Conservation (phyloP, 2,888 invertebrate genomes). For the Xylocampa areola region DNA sequence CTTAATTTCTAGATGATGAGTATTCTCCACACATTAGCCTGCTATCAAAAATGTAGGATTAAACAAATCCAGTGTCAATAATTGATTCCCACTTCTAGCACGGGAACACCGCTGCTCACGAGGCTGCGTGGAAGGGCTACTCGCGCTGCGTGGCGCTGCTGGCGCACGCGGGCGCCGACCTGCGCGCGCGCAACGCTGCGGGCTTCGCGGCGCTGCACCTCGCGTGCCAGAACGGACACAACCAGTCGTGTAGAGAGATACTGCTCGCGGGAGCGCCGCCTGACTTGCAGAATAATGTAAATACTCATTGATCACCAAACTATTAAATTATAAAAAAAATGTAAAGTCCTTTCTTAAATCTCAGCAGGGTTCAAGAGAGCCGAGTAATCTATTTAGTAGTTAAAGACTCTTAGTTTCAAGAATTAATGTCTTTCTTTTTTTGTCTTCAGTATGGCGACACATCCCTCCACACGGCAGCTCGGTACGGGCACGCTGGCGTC, state of each 20-base stretch:
- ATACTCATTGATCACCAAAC: slow-evolving; percentile 40
- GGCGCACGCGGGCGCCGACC: slow-evolving; percentile 90
- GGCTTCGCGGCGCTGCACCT: slow-evolving; percentile 98
- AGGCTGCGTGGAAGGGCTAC: slow-evolving; percentile 98
- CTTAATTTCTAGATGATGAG: too few species aligned
- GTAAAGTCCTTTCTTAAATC: too few species aligned
- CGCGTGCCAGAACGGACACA: slow-evolving; percentile 98
- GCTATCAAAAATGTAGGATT: too few species aligned
- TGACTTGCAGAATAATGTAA: slow-evolving; percentile 96
- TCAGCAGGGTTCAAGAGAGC: too few species aligned
- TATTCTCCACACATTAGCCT: too few species aligned
- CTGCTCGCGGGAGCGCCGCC: slow-evolving; percentile 96
- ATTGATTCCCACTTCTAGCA: slow-evolving; percentile 89
- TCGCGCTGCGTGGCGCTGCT: slow-evolving; percentile 95
- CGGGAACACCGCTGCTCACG: slow-evolving; percentile 98
- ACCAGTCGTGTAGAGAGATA: slow-evolving; percentile 97
- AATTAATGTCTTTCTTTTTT: too few species aligned
- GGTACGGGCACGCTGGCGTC: slow-evolving; percentile 99
- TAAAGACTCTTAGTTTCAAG: too few species aligned
- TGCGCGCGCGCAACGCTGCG: slow-evolving; percentile 93
- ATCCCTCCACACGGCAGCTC: slow-evolving; percentile 97
- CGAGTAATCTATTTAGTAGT: too few species aligned
- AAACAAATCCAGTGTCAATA: neutral
- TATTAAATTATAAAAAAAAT: too few species aligned
- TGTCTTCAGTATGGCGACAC: slow-evolving; percentile 96